Base-by-base conservation (phyloP, 2,888 invertebrate species). In the Machimus atricapillus region DNA sequence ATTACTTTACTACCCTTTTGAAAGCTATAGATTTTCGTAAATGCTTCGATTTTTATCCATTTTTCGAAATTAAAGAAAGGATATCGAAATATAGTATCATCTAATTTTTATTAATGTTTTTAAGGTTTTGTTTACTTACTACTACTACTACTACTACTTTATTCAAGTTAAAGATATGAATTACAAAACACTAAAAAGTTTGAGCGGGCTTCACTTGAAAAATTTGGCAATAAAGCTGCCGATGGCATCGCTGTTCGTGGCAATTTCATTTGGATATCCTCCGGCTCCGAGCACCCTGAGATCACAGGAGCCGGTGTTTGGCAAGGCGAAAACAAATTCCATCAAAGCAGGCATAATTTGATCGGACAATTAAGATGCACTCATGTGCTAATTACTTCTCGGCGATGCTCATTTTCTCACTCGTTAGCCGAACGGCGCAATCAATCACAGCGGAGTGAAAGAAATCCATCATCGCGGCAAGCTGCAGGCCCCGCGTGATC, bases 381-480 rank as follows among this genome's bases (percentile, higher is more conserved):
- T 81, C 56, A 81, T 81, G 81, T 81, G 81, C 52, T 81, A 81
- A 81, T 81, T 81, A 81, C 79, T 52, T 23, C 52, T 43, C 31
- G 46, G 31, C 52, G 31, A 23, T 27, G 19, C 34, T 81, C 56
- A 81, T 78, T 78, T 78, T 78, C 78, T 78, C 19, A 78, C 78
- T 78, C 78, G 78, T 79, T 52, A 79, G 52, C 79, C 31, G 31
- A 74, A 74, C 31, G 31, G n/a, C 43, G 52, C 79, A 79, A 79
- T 79, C 52, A 82, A 58, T 82, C 82, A 66, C 19, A 8, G 12
- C 19, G 6, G 82, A 40, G 37, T 82, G 40, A 82, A 66, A 82
- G 66, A 82, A 82, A 58, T 58, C 58, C 58, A 82, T 58, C 81
- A 81, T 78, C 78, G 43, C n/a, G 34, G 34, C 34, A 34, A 34